Conservation (phyloP, 2,888 invertebrate species). For the Hipparchia semele region DNA sequence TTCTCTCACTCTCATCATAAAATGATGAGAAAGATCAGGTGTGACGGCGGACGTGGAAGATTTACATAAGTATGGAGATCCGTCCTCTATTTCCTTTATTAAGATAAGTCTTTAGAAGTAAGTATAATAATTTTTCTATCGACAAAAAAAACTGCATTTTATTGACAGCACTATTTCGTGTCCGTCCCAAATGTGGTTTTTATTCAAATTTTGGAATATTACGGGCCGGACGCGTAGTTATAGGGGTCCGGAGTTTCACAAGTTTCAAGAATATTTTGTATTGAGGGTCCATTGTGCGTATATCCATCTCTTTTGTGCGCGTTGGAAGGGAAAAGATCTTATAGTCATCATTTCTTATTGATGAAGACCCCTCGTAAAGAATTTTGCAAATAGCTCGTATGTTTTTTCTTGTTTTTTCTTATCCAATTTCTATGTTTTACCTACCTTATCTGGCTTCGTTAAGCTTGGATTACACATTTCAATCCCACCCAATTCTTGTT, state of each 20-base stretch:
- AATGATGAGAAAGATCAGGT: no score
- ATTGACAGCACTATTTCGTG: slow-evolving; percentile 15
- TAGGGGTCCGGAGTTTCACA: slow-evolving; percentile 16
- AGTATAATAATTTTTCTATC: background rate
- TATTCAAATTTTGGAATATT: slow-evolving; percentile 36
- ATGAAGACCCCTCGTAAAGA: slow-evolving; percentile 20
- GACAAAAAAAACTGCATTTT: background rate
- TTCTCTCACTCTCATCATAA: no score
- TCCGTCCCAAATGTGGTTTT: slow-evolving; percentile 30
- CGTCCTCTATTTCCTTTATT: no score
- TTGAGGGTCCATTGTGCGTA: slow-evolving; percentile 27
- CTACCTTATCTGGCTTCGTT: background rate
- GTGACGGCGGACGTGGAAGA: no score
- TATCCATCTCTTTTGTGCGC: slow-evolving; percentile 25
- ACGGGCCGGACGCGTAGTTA: slow-evolving; percentile 22
- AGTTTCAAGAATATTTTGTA: slow-evolving; percentile 29
- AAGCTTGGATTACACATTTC: background rate
- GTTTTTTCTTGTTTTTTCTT: slow-evolving; percentile 6
- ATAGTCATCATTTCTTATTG: slow-evolving; percentile 19
- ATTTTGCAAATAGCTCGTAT: slow-evolving; percentile 12
- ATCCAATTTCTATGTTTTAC: background rate
- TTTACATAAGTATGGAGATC: no score
- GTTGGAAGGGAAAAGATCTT: slow-evolving; percentile 21
- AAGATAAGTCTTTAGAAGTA: no score
- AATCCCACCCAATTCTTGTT: background rate